Conservation (phyloP, 2,797 vertebrate species). For the Okamejei kenojei region DNA sequence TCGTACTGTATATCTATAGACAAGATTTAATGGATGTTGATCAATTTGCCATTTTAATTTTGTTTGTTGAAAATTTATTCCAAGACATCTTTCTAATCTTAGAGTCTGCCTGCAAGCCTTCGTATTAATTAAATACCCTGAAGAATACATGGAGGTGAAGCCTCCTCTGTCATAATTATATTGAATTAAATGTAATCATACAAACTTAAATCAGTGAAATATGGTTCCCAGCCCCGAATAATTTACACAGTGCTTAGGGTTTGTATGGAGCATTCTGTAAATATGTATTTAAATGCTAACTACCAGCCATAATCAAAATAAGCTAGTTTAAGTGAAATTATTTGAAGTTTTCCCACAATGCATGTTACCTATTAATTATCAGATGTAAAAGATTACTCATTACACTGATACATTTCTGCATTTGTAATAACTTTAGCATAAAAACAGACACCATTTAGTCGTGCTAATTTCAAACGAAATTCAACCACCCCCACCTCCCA, state of each 20-base stretch:
- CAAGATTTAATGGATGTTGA: background rate
- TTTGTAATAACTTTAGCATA: background rate
- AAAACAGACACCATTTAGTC: background rate
- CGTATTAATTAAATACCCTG: background rate
- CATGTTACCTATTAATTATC: background rate
- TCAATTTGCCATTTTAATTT: no score
- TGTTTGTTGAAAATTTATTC: background rate
- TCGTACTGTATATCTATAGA: no score
- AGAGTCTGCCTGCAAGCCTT: no score
- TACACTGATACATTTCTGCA: background rate
- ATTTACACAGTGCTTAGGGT: background rate
- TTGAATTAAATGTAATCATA: background rate
- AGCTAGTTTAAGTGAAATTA: background rate
- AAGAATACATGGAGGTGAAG: background rate
- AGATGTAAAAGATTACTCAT: background rate
- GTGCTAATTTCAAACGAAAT: background rate
- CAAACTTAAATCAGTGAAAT: background rate
- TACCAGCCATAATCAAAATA: background rate
- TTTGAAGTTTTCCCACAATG: background rate
- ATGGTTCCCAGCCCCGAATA: background rate
- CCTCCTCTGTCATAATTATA: background rate
- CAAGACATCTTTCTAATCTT: no score
- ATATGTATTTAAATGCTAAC: background rate
- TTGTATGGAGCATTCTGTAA: background rate
- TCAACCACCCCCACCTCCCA: background rate